Evolutionary conservation across 37 sponge, comb jelly and placozoan species (phyloP), one percentile per base, ranked within the genome.

Genomic region (Aplysina aerophoba): DNA sequence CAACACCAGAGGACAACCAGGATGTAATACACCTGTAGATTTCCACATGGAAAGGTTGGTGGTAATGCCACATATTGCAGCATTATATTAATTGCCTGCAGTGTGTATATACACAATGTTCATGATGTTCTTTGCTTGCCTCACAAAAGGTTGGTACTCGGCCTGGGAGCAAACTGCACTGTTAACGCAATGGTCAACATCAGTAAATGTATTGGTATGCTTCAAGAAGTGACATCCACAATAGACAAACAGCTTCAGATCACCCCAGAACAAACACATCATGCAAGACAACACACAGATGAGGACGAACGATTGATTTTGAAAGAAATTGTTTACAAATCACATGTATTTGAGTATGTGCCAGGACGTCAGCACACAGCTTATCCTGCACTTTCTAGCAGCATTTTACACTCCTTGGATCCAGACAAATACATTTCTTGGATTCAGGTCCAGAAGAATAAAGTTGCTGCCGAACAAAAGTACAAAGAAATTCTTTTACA

Each of bases 331-430:
- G 8, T 44, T 13, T 16, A 25, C 30, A 79, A 61, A 30, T 63
- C 85, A 31, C 68, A 54, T 65, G 68, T 84, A 16, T 84, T 89
- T 84, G 81, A 87, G 33, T 87, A 87, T 37, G 24, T 66, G 11
- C 87, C 87, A 39, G 87, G 87, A 4, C 73, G 87, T 17, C 37
- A 54, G 0, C 87, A 87, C 53, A 13, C 38, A 4, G 33, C 82
- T 31, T 87, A 71, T 39, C 54, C 1, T 20, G 22, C 4, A 8
- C 20, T 36, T 22, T 13, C 63, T 25, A 27, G 63, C 11, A 62
- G 63, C 12, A 8, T 62, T 5, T 8, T 62, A 5, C 63, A 62
- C 4, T 62, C 63, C n/a, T 62, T 62, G 12, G 12, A 62, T 62
- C 12, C 63, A 62, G 63, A 62, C 12, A 8, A 3, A 2, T 62